phyloP scores from a whole-genome alignment of 2,797 vertebrate genomes.

The Cephalopachus bancanus region DNA sequence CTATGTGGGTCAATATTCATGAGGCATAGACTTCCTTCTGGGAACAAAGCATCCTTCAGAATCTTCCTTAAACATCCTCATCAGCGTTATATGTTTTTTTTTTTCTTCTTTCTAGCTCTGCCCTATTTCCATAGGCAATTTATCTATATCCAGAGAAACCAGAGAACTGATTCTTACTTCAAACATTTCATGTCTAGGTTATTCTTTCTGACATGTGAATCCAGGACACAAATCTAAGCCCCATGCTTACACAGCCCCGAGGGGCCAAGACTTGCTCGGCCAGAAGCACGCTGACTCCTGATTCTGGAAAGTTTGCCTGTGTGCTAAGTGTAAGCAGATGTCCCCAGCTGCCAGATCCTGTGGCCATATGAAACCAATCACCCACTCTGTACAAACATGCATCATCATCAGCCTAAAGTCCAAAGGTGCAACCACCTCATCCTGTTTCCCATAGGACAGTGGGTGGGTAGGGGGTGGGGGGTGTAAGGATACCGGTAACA shows the following conservation, averaged over 20 bases:
- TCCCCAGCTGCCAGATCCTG: conserved; percentile 38
- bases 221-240: not conserved
- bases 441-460: conserved; percentile 48
- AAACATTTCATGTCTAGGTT: not conserved
- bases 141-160: not conserved
- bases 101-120: conserved; percentile 39
- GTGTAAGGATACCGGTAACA: not conserved
- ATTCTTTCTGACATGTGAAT: conserved; percentile 56
- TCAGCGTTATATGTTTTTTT: not conserved
- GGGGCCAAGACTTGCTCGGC: not conserved
- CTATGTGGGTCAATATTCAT: not conserved
- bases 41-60: conserved; percentile 20
- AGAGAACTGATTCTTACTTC: conserved; percentile 27
- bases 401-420: conserved; percentile 28
- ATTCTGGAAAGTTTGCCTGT: not conserved
- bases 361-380: conserved; percentile 4
- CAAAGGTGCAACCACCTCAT: conserved; percentile 41
- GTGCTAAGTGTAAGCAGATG: conserved; percentile 72
- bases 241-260: not conserved
- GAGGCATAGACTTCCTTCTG: not conserved
- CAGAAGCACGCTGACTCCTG: not conserved
- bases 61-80: conserved; percentile 34
- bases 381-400: not conserved
- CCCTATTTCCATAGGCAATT: conserved; percentile 39
- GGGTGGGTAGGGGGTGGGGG: not conserved